A percentile compares a stretch with the other conserved stretches of the same genome.
phyloP scores from a whole-genome alignment of 2,797 vertebrate species.

The Erethizon dorsatum region DNA sequence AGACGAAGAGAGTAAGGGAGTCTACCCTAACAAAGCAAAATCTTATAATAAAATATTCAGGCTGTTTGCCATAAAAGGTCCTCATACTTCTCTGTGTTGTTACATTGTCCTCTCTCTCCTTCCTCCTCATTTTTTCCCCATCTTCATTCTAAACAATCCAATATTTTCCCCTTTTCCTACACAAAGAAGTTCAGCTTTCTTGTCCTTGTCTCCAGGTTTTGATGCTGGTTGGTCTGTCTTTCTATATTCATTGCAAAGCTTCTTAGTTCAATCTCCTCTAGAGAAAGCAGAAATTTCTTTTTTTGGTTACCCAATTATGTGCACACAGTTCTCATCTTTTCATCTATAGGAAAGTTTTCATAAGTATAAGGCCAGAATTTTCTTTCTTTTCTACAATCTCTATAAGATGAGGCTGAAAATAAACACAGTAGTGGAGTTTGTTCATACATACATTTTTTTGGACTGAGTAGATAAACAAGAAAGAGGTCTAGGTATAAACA shows the following conservation, averaged over 20 bases:
- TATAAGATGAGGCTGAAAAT: neutral
- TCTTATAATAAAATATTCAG: neutral
- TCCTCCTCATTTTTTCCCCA: neutral
- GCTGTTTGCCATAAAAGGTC: neutral
- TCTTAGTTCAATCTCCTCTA: neutral
- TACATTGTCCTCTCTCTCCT: neutral
- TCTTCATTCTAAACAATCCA: neutral
- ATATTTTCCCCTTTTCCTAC: neutral
- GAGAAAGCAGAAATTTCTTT: neutral
- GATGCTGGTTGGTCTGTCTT: neutral
- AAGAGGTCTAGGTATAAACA: neutral
- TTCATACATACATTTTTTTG: neutral
- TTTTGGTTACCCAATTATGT: neutral
- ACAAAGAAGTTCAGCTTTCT: neutral
- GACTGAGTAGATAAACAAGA: neutral
- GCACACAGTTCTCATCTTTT: neutral
- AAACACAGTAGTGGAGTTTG: neutral
- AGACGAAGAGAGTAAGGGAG: neutral
- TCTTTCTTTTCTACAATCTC: neutral
- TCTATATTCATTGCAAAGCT: neutral
- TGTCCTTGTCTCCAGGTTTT: neutral
- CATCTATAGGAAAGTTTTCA: neutral
- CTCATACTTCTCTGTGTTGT: neutral
- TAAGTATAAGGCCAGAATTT: neutral
- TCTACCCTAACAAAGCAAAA: neutral